These are phyloP conservation scores for Cyrtonyx montezumae DNA, from an alignment of 2,113 vertebrate species.

Conservation along the genomic window DNA sequence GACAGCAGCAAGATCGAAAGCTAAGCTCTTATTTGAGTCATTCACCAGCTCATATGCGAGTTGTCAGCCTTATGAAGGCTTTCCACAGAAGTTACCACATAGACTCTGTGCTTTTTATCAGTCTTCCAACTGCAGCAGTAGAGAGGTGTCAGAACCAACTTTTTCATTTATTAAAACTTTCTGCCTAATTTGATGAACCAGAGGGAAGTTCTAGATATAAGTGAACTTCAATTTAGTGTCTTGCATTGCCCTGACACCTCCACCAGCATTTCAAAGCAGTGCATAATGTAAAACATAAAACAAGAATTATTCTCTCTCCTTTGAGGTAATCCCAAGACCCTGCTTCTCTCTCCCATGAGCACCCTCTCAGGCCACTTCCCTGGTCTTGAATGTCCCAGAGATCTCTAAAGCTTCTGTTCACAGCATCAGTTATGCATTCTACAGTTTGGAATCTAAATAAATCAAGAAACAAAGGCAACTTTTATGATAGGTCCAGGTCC, in stretches of 20 bases:
- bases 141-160: conserved; percentile 28
- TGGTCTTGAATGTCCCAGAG: neutral
- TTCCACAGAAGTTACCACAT: conserved; percentile 38
- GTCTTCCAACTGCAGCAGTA: conserved; percentile 8
- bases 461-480: neutral
- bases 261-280: neutral
- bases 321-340: neutral
- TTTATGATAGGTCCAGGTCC: neutral
- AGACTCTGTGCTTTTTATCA: conserved; percentile 25
- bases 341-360: neutral
- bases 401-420: neutral
- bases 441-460: neutral
- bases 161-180: conserved; percentile 49
- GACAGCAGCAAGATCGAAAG: neutral
- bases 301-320: neutral
- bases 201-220: conserved; percentile 24
- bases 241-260: neutral
- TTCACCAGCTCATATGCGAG: conserved; percentile 50
- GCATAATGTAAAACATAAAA: neutral
- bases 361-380: neutral
- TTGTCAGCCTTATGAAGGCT: conserved; percentile 44
- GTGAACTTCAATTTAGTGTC: neutral
- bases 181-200: conserved; percentile 8
- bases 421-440: neutral
- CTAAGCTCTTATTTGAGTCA: conserved; percentile 52